These are phyloP conservation scores for Anguilla megastoma DNA, from an alignment of 2,797 vertebrate genomes.

Conservation along the genomic window DNA sequence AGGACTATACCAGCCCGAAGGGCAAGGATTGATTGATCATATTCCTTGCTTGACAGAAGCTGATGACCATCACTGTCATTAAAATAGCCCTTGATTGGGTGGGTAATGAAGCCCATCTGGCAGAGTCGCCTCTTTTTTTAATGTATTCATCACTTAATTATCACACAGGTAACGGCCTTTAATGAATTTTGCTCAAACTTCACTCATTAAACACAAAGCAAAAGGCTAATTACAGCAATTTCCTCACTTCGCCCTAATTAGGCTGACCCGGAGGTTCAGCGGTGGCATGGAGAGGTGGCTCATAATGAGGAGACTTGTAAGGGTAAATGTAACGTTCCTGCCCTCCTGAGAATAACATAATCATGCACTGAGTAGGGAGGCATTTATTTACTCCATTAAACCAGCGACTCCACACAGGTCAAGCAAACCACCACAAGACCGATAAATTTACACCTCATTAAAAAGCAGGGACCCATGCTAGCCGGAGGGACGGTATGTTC, in stretches of 20 bases:
- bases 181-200: slow-evolving; percentile 69
- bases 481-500: slow-evolving; percentile 27
- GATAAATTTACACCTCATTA: slow-evolving; percentile 75
- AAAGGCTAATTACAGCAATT: slow-evolving; percentile 81
- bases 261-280: slow-evolving; percentile 78
- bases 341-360: slow-evolving; percentile 74
- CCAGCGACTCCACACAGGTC: slow-evolving; percentile 64
- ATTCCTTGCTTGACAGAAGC: slow-evolving; percentile 57
- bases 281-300: slow-evolving; percentile 61
- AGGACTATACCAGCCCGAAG: slow-evolving; percentile 45
- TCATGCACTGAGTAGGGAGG: slow-evolving; percentile 59
- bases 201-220: slow-evolving; percentile 78
- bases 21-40: slow-evolving; percentile 72
- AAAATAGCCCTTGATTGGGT: slow-evolving; percentile 72
- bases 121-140: slow-evolving; percentile 61
- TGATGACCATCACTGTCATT: slow-evolving; percentile 74
- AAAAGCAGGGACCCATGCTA: slow-evolving; percentile 57
- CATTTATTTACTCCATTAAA: slow-evolving; percentile 82
- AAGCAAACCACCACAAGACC: slow-evolving; percentile 66
- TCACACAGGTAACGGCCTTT: slow-evolving; percentile 75
- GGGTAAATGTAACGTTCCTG: slow-evolving; percentile 72
- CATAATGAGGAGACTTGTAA: slow-evolving; percentile 73
- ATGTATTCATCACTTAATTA: slow-evolving; percentile 74
- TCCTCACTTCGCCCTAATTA: slow-evolving; percentile 79
- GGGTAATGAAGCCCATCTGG: slow-evolving; percentile 79